Evolutionary conservation across 2,113 vertebrate genomes (phyloP), one percentile per base, ranked within the genome.

Genomic region (Sula dactylatra): DNA sequence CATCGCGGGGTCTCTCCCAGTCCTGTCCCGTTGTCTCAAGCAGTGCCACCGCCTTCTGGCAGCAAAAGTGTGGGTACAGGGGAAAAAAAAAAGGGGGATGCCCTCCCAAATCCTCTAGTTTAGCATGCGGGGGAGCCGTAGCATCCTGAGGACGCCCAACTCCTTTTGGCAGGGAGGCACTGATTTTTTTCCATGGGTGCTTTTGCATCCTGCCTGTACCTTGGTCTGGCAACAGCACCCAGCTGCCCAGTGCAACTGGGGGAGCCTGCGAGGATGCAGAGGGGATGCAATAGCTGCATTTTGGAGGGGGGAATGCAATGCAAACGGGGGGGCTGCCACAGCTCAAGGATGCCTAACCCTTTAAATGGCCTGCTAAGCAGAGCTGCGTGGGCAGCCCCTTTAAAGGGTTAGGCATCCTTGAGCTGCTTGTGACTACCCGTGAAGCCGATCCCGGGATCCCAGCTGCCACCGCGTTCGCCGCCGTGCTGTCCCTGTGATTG

Each of bases 361-460:
- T 84, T n/a, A n/a, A 79, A 79, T 20, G 50, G 21, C 11, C 58
- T 65, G 54, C 82, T 59, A 42, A 40, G 44, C 44, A 44, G 44
- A 13, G n/a, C 59, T 11, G 7, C 0, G 4, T 82, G 50, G 54
- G 32, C 36, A 67, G 80, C n/a, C 27, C 81, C 70, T 90, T 84
- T 54, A 61, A 78, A 88, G 45, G 49, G 5, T 90, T 78, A 25
- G 20, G 11, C 47, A 32, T 91, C 73, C 47, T 64, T 71, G 44
- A 88, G 66, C 40, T 3, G 25, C 71, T 87, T 47, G 36, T 2
- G 2, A 38, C 31, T 74, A 65, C 31, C 3, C 2, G 36, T 92
- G 79, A 72, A 0, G 0, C 66, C 0, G 3, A 25, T 52, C 38
- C 49, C 0, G 1, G 88, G 47, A 93, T 94, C 79, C 74, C 83